Conservation (phyloP, 2,888 invertebrate species). For the Seira sanloemensis region DNA sequence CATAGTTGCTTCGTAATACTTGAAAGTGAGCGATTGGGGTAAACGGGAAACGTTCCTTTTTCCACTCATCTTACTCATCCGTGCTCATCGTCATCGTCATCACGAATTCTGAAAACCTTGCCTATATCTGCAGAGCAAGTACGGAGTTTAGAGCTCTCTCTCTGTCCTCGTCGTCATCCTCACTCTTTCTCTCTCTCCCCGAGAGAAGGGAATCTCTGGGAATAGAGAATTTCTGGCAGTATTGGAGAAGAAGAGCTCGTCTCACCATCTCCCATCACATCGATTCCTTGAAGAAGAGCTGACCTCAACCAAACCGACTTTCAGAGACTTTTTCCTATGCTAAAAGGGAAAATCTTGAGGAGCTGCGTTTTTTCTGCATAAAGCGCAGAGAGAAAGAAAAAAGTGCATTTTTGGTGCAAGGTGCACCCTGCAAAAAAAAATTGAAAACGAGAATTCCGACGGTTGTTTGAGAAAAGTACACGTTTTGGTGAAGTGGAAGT, state of each 20-base stretch:
- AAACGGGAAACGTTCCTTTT: neutral
- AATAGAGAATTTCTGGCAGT: neutral
- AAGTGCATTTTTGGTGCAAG: slow-evolving; percentile 5
- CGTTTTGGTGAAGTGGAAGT: no score
- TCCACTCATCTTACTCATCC: slow-evolving; percentile 3
- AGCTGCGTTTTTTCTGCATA: neutral
- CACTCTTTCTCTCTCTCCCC: neutral
- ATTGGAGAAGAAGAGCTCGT: neutral
- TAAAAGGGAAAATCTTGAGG: neutral
- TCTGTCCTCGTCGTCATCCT: slow-evolving; percentile 11
- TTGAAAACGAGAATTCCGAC: neutral
- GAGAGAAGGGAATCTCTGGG: neutral
- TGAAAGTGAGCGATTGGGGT: neutral
- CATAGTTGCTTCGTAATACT: neutral
- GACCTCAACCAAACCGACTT: no score
- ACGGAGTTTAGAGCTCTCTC: no score
- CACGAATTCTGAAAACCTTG: no score
- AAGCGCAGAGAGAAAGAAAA: neutral
- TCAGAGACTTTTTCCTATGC: neutral
- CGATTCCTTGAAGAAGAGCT: neutral
- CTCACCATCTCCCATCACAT: neutral
- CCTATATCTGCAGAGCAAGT: no score
- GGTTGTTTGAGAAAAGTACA: no score
- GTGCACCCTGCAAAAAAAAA: slow-evolving; percentile 1
- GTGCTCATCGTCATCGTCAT: slow-evolving; percentile 4